A percentile compares a stretch with the other conserved stretches of the same genome.
These are phyloP conservation scores for Hystrix brachyura DNA, from an alignment of 2,113 vertebrate genomes.

Conservation along the genomic window DNA sequence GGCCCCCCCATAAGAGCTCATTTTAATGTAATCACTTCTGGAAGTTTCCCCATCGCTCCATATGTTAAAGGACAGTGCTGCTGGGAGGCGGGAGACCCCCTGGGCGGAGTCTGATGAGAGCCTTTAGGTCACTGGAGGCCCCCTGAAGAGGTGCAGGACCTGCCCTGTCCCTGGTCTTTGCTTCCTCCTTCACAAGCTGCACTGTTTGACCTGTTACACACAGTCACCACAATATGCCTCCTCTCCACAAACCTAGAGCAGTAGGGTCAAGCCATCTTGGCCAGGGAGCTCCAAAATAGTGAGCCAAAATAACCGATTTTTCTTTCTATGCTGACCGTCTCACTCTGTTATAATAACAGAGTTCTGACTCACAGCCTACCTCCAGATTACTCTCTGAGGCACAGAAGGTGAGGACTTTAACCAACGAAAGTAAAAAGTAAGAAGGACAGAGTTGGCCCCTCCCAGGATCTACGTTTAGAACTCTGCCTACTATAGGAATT, in stretches of 20 bases:
- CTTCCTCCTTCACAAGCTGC: background rate
- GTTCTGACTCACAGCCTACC: background rate
- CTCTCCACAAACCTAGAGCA: background rate
- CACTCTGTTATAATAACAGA: background rate
- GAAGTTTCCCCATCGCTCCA: too few species aligned
- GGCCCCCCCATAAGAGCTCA: background rate
- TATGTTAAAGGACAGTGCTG: background rate
- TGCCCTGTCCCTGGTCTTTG: background rate
- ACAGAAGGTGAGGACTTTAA: background rate
- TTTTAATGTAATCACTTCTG: background rate
- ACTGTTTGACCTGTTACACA: background rate
- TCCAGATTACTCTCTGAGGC: background rate
- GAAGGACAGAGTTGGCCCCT: background rate
- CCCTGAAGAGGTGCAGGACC: background rate
- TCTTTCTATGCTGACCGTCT: background rate
- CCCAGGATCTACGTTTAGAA: background rate
- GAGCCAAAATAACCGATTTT: background rate
- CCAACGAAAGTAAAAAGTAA: too few species aligned
- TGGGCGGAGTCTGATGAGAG: background rate
- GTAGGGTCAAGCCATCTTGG: background rate
- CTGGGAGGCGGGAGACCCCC: background rate
- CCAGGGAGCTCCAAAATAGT: background rate
- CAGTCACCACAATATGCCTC: background rate
- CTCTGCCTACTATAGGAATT: background rate
- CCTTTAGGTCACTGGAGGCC: background rate